Conservation (phyloP, 2,888 invertebrate species). For the Watsonalla binaria region DNA sequence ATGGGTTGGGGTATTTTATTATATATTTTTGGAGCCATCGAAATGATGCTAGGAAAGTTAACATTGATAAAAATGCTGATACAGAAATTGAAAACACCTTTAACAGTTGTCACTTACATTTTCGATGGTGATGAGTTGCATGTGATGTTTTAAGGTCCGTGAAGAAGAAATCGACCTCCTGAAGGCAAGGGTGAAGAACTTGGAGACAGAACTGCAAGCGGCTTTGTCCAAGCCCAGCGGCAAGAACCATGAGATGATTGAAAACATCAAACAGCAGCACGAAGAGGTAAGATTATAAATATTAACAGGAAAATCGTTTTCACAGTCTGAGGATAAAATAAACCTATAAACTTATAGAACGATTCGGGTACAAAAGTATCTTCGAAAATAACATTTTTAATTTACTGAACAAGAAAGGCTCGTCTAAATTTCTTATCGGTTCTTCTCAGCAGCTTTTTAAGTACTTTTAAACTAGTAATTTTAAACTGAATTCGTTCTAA, state of each 20-base stretch:
- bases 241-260: conserved; percentile 73
- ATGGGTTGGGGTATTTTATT: too few relatives aligned
- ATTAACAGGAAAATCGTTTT: too few relatives aligned
- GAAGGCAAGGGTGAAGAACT: conserved; percentile 64
- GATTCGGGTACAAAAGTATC: not conserved
- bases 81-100: too few relatives aligned
- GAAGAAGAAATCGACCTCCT: conserved; percentile 75
- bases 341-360: not conserved
- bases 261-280: conserved; percentile 70
- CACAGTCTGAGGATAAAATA: not conserved
- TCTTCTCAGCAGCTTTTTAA: too few relatives aligned
- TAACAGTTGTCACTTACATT: not conserved
- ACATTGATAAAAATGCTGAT: too few relatives aligned
- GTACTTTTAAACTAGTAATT: too few relatives aligned
- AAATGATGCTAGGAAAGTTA: too few relatives aligned
- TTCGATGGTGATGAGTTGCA: not conserved
- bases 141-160: conserved; percentile 46
- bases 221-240: conserved; percentile 65
- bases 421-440: conserved; percentile 8
- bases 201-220: conserved; percentile 70
- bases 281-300: conserved; percentile 53
- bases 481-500: not conserved
- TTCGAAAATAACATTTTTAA: too few relatives aligned
- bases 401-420: too few relatives aligned
- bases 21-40: too few relatives aligned